Conservation (phyloP, 2,113 vertebrate species). For the Tetraodon nigroviridis region DNA sequence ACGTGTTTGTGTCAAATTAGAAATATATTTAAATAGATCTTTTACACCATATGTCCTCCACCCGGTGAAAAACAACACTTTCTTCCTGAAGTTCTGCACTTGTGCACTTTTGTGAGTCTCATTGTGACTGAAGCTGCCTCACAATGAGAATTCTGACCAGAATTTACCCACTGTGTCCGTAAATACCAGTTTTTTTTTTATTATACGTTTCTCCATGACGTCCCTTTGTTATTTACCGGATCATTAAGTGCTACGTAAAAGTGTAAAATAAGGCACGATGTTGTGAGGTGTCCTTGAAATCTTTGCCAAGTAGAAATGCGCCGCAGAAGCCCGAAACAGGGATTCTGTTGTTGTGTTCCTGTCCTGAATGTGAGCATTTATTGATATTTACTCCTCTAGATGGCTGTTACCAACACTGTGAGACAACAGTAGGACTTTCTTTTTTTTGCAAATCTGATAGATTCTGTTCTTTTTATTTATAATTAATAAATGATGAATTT, state of each 20-base stretch:
- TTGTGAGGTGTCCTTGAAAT: conserved; percentile 50
- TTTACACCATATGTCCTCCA: background rate
- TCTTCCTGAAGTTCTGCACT: conserved; percentile 17
- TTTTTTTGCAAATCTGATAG: conserved; percentile 23
- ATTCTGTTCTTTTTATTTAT: conserved; percentile 63
- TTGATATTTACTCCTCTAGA: conserved; percentile 62
- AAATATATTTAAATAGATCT: too few relatives aligned
- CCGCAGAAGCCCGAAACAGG: conserved; percentile 61
- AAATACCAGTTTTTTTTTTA: conserved; percentile 13
- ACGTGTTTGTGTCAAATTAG: background rate
- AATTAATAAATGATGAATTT: conserved; percentile 46
- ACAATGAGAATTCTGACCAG: conserved; percentile 10
- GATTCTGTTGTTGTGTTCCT: conserved; percentile 66
- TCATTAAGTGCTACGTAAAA: conserved; percentile 60
- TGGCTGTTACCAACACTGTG: conserved; percentile 76
- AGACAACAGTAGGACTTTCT: conserved; percentile 62
- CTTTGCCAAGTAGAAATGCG: conserved; percentile 67
- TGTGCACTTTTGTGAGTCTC: conserved; percentile 55
- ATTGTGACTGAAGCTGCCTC: conserved; percentile 11
- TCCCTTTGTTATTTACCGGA: conserved; percentile 34
- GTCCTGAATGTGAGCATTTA: conserved; percentile 67
- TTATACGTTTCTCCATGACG: conserved; percentile 6
- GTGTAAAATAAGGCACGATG: conserved; percentile 64
- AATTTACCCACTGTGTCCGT: conserved; percentile 1
- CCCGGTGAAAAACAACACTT: conserved; percentile 7